These are phyloP conservation scores for Zosterops pallidus DNA, from an alignment of 2,113 vertebrate species.

Conservation along the genomic window DNA sequence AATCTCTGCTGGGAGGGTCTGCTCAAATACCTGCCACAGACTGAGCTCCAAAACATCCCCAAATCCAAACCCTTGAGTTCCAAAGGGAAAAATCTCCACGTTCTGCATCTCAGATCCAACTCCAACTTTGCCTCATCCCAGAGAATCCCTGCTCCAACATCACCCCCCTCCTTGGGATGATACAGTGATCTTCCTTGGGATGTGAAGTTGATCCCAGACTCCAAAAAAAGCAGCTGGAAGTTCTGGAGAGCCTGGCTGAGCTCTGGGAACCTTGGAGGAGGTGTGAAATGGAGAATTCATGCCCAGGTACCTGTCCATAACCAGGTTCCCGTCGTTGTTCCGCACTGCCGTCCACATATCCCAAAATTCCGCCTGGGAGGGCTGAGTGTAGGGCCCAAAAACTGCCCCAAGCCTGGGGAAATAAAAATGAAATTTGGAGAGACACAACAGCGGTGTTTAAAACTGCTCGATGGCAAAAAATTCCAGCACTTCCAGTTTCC, in stretches of 20 bases:
- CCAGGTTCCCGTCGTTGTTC: conserved; percentile 90
- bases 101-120: background rate
- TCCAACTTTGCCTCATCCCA: background rate
- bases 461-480: fast-evolving
- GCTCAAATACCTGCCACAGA: background rate
- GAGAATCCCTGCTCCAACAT: background rate
- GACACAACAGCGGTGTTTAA: fast-evolving
- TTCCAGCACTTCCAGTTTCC: background rate
- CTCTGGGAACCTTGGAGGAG: fast-evolving
- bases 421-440: background rate
- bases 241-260: background rate
- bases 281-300: fast-evolving
- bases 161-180: background rate
- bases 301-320: conserved; percentile 83
- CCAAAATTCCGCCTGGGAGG: conserved; percentile 88
- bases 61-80: background rate
- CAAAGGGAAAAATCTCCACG: background rate
- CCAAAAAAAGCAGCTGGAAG: background rate
- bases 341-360: conserved; percentile 93
- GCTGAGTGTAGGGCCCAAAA: conserved; percentile 92
- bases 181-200: background rate
- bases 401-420: conserved; percentile 82
- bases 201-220: fast-evolving
- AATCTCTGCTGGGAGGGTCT: fast-evolving
- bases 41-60: background rate